Base-by-base conservation (phyloP, 2,888 invertebrate species). In the Panorpa germanica region DNA sequence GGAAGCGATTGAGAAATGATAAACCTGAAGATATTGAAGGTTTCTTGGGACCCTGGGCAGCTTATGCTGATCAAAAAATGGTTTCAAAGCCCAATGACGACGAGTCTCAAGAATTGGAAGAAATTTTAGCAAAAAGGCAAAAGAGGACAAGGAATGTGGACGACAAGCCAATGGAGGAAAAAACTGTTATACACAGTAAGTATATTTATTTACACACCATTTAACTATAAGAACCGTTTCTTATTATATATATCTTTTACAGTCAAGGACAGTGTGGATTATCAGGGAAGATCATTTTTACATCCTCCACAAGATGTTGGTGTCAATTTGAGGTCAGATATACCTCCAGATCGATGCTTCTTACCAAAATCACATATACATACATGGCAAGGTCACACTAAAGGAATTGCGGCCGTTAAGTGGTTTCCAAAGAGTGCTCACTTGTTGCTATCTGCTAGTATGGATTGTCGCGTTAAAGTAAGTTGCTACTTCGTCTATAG, bases 11-110 rank as follows among this genome's bases (percentile, higher is more conserved):
- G 32, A 77, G 73, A 50, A 98, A 98, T 56, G 75, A 80, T 44
- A 72, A 91, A 44, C 78, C 98, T 0, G 63, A 71, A 11, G 96
- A 99, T 55, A 65, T 98, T 13, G 86, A 80, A 23, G 95, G 95
- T 1, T 99, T 93, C 49, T 59, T 91, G 2, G 98, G 96, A 0
- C 98, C 98, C 0, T 99, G 98, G 98, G 96, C 90, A 33, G 82
- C 82, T 31, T 99, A 68, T 54, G 69, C 73, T 6, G 90, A 91
- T 46, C 96, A 99, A 54, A 65, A 75, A 44, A 72, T 80, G 32
- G 64, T 90, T 2, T 72, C 86, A 46, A 82, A 80, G 49, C 98
- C 98, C 1, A 73, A 77, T 33, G 90, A 90, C 33, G 90, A 95
- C 43, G 88, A 93, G 46, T 80, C 90, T 23, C 86, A 82, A 11